Conservation (phyloP, 2,797 vertebrate genomes). For the Phrynocephalus vlangalii region DNA sequence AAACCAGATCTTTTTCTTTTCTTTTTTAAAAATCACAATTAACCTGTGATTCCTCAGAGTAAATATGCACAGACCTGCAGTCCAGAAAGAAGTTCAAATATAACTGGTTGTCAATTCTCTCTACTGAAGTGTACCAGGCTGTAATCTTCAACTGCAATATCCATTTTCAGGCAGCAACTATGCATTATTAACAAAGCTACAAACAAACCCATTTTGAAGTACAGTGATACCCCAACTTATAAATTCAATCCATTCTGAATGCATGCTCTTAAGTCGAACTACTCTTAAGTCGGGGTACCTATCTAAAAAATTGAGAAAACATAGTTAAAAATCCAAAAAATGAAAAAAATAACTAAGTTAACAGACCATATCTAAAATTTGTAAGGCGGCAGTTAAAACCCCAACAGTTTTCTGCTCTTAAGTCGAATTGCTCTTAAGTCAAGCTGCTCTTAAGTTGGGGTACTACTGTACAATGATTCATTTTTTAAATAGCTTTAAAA, state of each 20-base stretch:
- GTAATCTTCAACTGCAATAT: slow-evolving; percentile 65
- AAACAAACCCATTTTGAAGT: slow-evolving; percentile 53
- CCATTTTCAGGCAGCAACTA: slow-evolving; percentile 60
- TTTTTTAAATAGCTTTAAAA: slow-evolving; percentile 50
- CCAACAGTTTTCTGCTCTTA: too few species aligned
- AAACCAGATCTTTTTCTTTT: slow-evolving; percentile 26
- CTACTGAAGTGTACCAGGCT: slow-evolving; percentile 38
- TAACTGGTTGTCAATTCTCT: slow-evolving; percentile 68
- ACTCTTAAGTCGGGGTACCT: too few species aligned
- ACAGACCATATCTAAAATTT: too few species aligned
- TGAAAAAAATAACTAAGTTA: too few species aligned
- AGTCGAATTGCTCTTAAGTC: too few species aligned
- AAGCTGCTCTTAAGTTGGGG: too few species aligned
- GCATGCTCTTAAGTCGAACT: too few species aligned
- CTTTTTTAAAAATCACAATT: slow-evolving; percentile 1
- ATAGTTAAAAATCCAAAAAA: too few species aligned
- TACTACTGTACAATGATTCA: slow-evolving; percentile 30
- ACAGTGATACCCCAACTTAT: slow-evolving; percentile 35
- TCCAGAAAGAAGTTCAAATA: slow-evolving; percentile 53
- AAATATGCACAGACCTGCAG: slow-evolving; percentile 33
- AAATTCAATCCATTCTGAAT: too few species aligned
- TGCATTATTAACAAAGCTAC: slow-evolving; percentile 67
- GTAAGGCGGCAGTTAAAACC: too few species aligned
- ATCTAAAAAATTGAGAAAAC: too few species aligned
- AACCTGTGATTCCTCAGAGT: slow-evolving; percentile 4